Conservation (phyloP, 2,113 vertebrate genomes). For the Calidris pugnax region DNA sequence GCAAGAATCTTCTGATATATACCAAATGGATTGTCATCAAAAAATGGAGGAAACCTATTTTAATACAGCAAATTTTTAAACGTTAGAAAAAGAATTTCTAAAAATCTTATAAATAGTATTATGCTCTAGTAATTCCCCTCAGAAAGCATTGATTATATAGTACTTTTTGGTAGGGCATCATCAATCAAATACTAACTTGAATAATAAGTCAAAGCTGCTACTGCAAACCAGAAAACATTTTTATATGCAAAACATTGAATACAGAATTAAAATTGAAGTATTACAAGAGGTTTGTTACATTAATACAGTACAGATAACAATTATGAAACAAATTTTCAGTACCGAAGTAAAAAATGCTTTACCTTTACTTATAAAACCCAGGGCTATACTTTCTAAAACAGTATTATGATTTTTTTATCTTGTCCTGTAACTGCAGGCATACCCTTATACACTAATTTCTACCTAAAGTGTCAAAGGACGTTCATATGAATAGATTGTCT, state of each 20-base stretch:
- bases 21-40: constrained; percentile 96
- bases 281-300: not conserved
- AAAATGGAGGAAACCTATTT: constrained; percentile 92
- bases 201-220: not conserved
- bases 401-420: not conserved
- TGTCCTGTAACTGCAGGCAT: not conserved
- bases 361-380: not conserved
- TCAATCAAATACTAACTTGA: not conserved
- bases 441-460: not conserved
- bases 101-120: not conserved
- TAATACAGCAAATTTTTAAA: not conserved
- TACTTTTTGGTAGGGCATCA: not conserved
- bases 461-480: not conserved
- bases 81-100: not conserved
- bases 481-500: not conserved
- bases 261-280: not conserved
- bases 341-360: not conserved
- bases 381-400: not conserved
- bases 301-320: not conserved
- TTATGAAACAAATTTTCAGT: not conserved
- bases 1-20: constrained; percentile 98
- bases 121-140: not conserved
- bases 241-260: not conserved
- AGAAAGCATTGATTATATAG: not conserved
- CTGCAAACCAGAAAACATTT: not conserved